Evolutionary conservation across 2,797 vertebrate genomes (phyloP).

Genomic region (Picus viridis): DNA sequence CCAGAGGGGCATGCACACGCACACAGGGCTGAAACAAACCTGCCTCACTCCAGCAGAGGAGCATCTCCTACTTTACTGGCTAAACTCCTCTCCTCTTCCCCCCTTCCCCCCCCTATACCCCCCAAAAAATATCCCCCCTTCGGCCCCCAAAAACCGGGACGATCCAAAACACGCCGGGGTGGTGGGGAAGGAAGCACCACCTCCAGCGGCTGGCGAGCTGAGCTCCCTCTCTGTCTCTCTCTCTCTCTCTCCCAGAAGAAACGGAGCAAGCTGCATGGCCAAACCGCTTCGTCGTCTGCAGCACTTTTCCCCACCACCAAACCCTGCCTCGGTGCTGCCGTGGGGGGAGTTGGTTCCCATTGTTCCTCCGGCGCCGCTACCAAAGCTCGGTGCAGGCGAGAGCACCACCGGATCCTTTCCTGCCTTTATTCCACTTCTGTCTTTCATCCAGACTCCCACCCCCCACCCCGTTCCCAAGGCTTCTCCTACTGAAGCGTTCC

Average conservation of each 20-base stretch:
- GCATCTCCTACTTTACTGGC: background rate
- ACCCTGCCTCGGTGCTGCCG: background rate
- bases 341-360: background rate
- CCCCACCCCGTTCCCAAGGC: background rate
- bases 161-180: background rate
- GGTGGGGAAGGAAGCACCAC: background rate
- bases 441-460: background rate
- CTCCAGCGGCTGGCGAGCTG: background rate
- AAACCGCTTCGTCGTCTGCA: background rate
- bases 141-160: too few species aligned
- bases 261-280: background rate
- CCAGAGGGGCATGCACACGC: too few species aligned
- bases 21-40: background rate
- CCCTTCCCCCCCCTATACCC: too few species aligned
- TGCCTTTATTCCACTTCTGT: too few species aligned
- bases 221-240: too few species aligned
- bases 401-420: background rate
- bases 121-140: background rate
- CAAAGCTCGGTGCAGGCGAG: too few species aligned
- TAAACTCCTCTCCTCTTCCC: background rate
- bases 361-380: slow-evolving; percentile 11
- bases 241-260: background rate
- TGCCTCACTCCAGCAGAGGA: background rate
- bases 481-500: background rate
- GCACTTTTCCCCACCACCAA: background rate